A percentile compares a stretch with the other conserved stretches of the same genome.
Conservation (phyloP, 2,888 invertebrate genomes). For the Drosophila ezoana region DNA sequence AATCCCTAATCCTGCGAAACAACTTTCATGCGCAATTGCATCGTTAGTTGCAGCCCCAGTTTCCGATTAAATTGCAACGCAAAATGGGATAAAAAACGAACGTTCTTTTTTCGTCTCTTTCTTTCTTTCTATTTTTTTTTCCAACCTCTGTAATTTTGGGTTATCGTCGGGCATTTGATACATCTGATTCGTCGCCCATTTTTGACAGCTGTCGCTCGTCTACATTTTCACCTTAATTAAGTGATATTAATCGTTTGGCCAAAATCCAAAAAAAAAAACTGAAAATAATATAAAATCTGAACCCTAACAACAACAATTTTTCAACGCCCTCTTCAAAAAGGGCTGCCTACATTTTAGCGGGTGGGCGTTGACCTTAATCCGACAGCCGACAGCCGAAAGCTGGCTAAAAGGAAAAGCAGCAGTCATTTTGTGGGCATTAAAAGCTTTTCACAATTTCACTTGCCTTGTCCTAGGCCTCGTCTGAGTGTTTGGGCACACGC, state of each 20-base stretch:
- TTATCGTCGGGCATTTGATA: conserved; percentile 65
- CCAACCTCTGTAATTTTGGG: conserved; percentile 41
- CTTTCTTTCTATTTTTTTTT: conserved; percentile 39
- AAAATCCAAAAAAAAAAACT: conserved; percentile 4
- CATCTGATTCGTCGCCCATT: conserved; percentile 46
- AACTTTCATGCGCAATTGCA: conserved; percentile 72
- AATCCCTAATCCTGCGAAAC: conserved; percentile 62
- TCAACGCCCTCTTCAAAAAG: conserved; percentile 22
- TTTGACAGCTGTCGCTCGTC: conserved; percentile 77
- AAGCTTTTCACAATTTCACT: conserved; percentile 68
- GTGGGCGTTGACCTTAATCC: conserved; percentile 32
- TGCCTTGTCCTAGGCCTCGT: conserved; percentile 35
- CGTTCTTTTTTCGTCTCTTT: conserved; percentile 40
- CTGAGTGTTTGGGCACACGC: conserved; percentile 49
- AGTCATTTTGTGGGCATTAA: conserved; percentile 67
- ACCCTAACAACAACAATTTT: conserved; percentile 30
- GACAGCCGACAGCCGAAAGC: conserved; percentile 8
- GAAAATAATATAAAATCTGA: conserved; percentile 4
- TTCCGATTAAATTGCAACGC: conserved; percentile 41
- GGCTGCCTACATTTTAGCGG: background rate
- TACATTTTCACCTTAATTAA: conserved; percentile 80
- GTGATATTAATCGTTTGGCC: conserved; percentile 73
- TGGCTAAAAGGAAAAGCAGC: conserved; percentile 43
- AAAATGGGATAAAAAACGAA: conserved; percentile 43
- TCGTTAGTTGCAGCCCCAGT: conserved; percentile 19